These are phyloP conservation scores for Elmis aenea DNA, from an alignment of 2,888 invertebrate species.

Conservation along the genomic window DNA sequence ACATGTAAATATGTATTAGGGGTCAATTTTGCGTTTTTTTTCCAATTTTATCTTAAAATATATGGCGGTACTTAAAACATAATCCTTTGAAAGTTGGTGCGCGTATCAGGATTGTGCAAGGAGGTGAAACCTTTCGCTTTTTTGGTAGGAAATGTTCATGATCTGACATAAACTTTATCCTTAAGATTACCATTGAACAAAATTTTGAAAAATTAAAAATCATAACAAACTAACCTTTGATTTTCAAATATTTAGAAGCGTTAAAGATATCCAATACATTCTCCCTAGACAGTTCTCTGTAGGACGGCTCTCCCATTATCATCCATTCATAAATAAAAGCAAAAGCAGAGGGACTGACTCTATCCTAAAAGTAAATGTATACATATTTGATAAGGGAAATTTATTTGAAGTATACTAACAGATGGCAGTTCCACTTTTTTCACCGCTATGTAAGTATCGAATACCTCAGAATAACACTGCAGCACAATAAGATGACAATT, in stretches of 20 bases:
- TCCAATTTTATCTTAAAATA: too few relatives aligned
- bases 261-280: constrained; percentile 69
- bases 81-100: too few relatives aligned
- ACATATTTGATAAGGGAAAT: neutral
- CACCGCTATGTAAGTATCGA: constrained; percentile 50
- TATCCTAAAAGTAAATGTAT: constrained; percentile 32
- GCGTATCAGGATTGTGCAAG: too few relatives aligned
- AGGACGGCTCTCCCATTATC: constrained; percentile 62
- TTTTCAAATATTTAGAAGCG: constrained; percentile 64
- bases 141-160: too few relatives aligned
- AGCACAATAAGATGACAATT: constrained; percentile 65
- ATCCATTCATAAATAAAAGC: constrained; percentile 77
- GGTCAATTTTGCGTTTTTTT: too few relatives aligned
- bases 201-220: constrained; percentile 1
- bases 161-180: neutral
- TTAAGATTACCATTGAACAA: neutral
- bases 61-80: too few relatives aligned
- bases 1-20: too few relatives aligned
- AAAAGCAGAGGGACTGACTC: constrained; percentile 55
- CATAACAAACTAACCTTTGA: constrained; percentile 53
- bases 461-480: constrained; percentile 64
- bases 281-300: constrained; percentile 59
- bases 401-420: constrained; percentile 21
- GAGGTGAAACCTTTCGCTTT: neutral
- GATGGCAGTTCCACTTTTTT: constrained; percentile 44